These are phyloP conservation scores for Bolinopsis microptera DNA, from an alignment of 37 sponge, comb jelly and placozoan species.

Conservation along the genomic window DNA sequence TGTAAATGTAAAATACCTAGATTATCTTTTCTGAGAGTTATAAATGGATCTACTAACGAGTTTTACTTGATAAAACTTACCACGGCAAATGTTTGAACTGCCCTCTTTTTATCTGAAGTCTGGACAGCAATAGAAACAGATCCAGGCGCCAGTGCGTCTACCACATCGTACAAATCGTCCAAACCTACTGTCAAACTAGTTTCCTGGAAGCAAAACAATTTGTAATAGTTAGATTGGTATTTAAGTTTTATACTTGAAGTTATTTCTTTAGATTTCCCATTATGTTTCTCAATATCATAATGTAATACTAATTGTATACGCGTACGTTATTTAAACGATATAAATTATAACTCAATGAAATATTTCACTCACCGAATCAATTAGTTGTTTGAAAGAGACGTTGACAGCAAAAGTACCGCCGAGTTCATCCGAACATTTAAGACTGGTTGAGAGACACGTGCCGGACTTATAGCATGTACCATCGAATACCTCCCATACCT, in stretches of 20 bases:
- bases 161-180: background rate
- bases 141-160: background rate
- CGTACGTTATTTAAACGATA: too few species aligned
- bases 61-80: too few species aligned
- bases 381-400: background rate
- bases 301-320: too few species aligned
- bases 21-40: too few species aligned
- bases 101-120: background rate
- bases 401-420: background rate
- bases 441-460: background rate
- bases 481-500: background rate
- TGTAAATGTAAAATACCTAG: too few species aligned
- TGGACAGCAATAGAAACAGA: background rate
- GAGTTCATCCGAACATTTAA: background rate
- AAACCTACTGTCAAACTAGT: background rate
- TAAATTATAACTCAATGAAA: too few species aligned
- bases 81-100: background rate
- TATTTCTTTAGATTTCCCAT: too few species aligned
- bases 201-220: too few species aligned
- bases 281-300: too few species aligned
- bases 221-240: too few species aligned
- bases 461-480: background rate
- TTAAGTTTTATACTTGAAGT: too few species aligned
- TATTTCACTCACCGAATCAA: background rate
- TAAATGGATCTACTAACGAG: too few species aligned